These are phyloP conservation scores for Drosophila mojavensis DNA, from an alignment of 1,140 invertebrate genomes.

Conservation along the genomic window DNA sequence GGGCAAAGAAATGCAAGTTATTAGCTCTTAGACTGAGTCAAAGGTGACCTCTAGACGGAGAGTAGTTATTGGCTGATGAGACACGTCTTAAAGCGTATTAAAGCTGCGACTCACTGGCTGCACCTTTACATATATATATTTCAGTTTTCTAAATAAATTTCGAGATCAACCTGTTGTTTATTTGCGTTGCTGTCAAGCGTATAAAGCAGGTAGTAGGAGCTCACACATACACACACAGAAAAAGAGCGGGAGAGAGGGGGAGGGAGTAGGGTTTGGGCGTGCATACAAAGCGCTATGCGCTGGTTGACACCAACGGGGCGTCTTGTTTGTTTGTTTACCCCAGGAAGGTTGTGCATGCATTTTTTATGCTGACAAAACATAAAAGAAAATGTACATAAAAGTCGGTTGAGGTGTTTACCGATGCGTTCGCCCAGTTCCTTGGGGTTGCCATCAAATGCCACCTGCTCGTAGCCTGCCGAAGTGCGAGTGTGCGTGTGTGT, in stretches of 20 bases:
- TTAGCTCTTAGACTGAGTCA: background rate
- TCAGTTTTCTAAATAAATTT: constrained; percentile 49
- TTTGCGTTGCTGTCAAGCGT: constrained; percentile 52
- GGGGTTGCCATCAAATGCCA: constrained; percentile 3
- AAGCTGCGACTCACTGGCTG: background rate
- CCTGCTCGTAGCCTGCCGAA: constrained; percentile 4
- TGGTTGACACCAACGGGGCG: constrained; percentile 53
- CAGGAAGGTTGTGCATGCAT: constrained; percentile 67
- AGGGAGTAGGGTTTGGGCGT: background rate
- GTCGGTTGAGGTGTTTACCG: constrained; percentile 74
- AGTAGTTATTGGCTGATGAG: background rate
- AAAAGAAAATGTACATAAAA: constrained; percentile 76
- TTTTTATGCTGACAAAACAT: constrained; percentile 77
- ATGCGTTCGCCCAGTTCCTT: constrained; percentile 67
- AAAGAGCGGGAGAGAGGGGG: background rate
- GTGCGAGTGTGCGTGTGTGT: background rate
- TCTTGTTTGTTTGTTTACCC: constrained; percentile 70
- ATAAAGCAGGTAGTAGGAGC: constrained; percentile 7
- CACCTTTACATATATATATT: background rate
- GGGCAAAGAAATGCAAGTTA: too few relatives aligned
- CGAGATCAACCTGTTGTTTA: constrained; percentile 64
- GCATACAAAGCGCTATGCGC: constrained; percentile 38
- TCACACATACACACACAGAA: too few relatives aligned
- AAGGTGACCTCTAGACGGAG: background rate
- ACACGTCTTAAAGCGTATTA: constrained; percentile 9